Evolutionary conservation across 2,797 vertebrate genomes (phyloP), one percentile per base, ranked within the genome.

Genomic region (Pseudochaenichthys georgianus): DNA sequence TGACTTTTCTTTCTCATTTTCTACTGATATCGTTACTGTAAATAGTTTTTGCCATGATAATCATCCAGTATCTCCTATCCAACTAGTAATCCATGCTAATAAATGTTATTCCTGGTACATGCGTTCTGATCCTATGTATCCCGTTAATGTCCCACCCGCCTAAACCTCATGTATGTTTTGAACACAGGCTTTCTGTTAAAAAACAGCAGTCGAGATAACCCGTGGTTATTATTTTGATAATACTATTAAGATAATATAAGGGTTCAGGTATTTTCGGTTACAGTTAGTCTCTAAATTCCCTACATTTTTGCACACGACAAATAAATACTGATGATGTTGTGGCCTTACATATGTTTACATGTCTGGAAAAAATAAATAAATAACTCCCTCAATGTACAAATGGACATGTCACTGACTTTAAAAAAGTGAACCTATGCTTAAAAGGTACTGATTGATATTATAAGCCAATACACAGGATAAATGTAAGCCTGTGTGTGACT

Each of bases 401-500:
- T 43, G n/a, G 16, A 10, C 13, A 43, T 31, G n/a, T n/a, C 13
- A 34, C 13, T 59, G 23, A 57, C 48, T 1, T 50, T 8, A 66
- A 28, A 48, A 42, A 45, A 19, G 23, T 16, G 31, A 52, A 23
- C 15, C 16, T 41, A 5, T 68, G 34, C 16, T 60, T 51, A 12
- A 55, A 55, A 42, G 9, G 41, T 46, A 9, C 70, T 54, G 41
- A 4, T 19, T 15, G 51, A 55, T 55, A 17, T 1, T 55, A 46
- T 75, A 13, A 38, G 8, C 31, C 63, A 21, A 42, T 42, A 46
- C 5, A 59, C 28, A 64, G 16, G 5, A 16, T 12, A 19, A 52
- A 63, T 54, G 70, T 13, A 64, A 19, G 12, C 65, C 60, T 62
- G 10, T 12, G 9, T n/a, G 55, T 86, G 85, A 87, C 64, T 91